These are phyloP conservation scores for Acipenser ruthenus DNA, from an alignment of 2,797 vertebrate species.

Conservation along the genomic window DNA sequence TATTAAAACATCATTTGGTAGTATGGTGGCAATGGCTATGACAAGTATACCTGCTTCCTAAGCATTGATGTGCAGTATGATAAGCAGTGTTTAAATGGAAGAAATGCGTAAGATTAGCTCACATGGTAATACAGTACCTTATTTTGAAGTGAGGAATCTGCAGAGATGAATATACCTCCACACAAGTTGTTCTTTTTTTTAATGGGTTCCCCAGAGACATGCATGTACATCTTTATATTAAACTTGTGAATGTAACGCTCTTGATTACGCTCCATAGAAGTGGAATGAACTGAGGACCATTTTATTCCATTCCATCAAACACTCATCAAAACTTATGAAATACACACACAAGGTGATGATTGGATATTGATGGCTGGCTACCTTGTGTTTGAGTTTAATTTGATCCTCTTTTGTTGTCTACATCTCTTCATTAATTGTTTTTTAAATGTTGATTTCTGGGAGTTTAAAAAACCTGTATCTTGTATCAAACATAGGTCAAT, in stretches of 20 bases:
- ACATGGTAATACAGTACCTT: slow-evolving; percentile 42
- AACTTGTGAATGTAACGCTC: slow-evolving; percentile 28
- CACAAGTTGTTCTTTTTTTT: slow-evolving; percentile 68
- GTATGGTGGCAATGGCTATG: slow-evolving; percentile 27
- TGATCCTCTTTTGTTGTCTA: slow-evolving; percentile 5
- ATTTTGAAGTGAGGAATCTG: slow-evolving; percentile 32
- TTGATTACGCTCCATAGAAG: slow-evolving; percentile 62
- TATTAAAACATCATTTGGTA: slow-evolving; percentile 31
- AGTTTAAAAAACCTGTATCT: no score
- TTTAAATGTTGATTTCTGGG: no score
- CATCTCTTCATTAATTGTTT: no score
- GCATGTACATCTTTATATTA: slow-evolving; percentile 44
- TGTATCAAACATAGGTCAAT: no score
- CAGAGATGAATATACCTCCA: slow-evolving; percentile 76
- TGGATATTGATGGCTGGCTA: slow-evolving; percentile 29
- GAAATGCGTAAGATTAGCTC: slow-evolving; percentile 70
- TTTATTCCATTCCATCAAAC: slow-evolving; percentile 38
- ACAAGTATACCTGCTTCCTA: slow-evolving; percentile 43
- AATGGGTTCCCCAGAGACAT: slow-evolving; percentile 65
- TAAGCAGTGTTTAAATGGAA: slow-evolving; percentile 63
- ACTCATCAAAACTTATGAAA: slow-evolving; percentile 21
- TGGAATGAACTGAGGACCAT: slow-evolving; percentile 39
- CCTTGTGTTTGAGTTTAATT: slow-evolving; percentile 23
- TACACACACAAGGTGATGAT: slow-evolving; percentile 20
- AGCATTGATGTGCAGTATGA: slow-evolving; percentile 26